Percentiles rank a stretch among this genome's conserved stretches.
These are phyloP conservation scores for Trochalopteron elliotii DNA, from an alignment of 2,113 vertebrate species.

Conservation along the genomic window DNA sequence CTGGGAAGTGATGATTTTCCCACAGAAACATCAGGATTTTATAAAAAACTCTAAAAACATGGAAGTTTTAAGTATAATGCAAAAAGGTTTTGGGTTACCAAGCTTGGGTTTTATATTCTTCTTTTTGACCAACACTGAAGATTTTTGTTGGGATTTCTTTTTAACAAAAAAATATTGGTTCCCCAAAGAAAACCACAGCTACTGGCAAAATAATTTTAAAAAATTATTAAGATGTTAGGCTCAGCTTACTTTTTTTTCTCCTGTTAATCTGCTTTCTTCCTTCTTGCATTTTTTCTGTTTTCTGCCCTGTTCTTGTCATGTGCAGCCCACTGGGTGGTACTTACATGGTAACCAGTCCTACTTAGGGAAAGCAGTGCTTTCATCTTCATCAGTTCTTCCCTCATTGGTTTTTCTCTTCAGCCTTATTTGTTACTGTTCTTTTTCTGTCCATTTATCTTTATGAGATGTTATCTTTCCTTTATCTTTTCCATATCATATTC, in stretches of 20 bases:
- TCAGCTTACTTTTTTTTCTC: not conserved
- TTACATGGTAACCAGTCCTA: not conserved
- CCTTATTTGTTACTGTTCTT: not conserved
- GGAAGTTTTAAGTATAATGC: not conserved
- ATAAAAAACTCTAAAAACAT: not conserved
- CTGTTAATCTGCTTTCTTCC: not conserved
- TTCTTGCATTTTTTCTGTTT: not conserved
- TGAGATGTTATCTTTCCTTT: not conserved
- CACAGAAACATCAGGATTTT: slow-evolving; percentile 22
- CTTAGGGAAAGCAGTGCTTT: not conserved
- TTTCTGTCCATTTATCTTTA: not conserved
- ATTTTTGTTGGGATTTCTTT: not conserved
- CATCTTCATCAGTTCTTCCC: not conserved
- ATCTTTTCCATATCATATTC: not conserved
- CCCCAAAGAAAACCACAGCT: not conserved
- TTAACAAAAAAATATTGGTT: not conserved
- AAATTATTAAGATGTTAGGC: not conserved
- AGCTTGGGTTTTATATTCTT: not conserved
- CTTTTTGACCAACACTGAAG: not conserved
- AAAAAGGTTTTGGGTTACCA: not conserved
- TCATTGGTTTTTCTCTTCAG: not conserved
- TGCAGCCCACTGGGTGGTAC: not conserved
- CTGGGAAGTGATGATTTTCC: slow-evolving; percentile 17
- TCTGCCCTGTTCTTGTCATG: not conserved
- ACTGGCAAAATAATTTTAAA: not conserved